Evolutionary conservation across 53 echinoderm and acorn worm species (phyloP).

Genomic region (Pentamera pediparva): DNA sequence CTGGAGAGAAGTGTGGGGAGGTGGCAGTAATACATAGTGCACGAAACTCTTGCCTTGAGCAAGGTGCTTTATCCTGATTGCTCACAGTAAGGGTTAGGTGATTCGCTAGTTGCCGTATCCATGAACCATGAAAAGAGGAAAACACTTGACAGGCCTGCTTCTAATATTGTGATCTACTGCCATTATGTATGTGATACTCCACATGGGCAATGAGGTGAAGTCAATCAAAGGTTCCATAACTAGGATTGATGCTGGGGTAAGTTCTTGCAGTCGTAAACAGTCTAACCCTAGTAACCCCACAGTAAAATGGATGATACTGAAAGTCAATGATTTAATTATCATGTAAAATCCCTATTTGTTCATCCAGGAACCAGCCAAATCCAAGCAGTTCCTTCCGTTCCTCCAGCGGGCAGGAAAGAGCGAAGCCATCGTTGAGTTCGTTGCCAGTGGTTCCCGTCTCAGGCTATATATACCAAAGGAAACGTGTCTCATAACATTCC

Average conservation of each 20-base stretch:
- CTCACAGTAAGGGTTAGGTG: too few relatives aligned
- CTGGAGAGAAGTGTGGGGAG: too few relatives aligned
- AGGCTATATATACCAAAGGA: conserved; percentile 92
- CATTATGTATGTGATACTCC: too few relatives aligned
- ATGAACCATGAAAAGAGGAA: too few relatives aligned
- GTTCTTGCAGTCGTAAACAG: neutral
- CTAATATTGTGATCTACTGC: too few relatives aligned
- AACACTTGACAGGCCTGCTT: too few relatives aligned
- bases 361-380: conserved; percentile 71
- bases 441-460: conserved; percentile 91
- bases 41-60: too few relatives aligned
- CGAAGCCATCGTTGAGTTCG: conserved; percentile 86
- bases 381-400: conserved; percentile 95
- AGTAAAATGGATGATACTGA: neutral
- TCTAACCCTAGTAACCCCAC: neutral
- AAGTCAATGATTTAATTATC: neutral
- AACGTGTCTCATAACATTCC: conserved; percentile 96
- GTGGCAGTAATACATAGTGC: too few relatives aligned
- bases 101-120: too few relatives aligned
- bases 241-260: neutral
- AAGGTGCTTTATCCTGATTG: too few relatives aligned
- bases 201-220: too few relatives aligned
- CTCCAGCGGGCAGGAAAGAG: conserved; percentile 89
- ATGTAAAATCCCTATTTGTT: neutral
- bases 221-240: too few relatives aligned